Evolutionary conservation across 2,797 vertebrate genomes (phyloP).

Genomic region (Anguilla obscura): DNA sequence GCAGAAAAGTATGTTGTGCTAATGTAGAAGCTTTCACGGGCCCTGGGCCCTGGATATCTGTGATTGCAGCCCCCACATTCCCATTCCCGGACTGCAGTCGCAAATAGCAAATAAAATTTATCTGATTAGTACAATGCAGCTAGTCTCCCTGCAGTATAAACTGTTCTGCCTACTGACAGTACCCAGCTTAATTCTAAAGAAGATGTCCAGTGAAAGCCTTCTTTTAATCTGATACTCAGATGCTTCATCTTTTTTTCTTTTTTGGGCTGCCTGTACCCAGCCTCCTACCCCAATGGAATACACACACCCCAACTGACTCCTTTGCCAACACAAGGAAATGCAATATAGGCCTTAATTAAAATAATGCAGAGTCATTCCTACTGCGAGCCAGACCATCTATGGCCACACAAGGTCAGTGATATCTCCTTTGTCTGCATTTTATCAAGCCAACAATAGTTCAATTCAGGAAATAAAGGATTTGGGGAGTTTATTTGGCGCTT

Average conservation of each 20-base stretch:
- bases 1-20: no score
- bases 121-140: not conserved
- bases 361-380: constrained; percentile 66
- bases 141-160: not conserved
- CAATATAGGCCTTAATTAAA: constrained; percentile 48
- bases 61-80: no score
- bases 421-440: constrained; percentile 38
- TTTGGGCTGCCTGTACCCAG: not conserved
- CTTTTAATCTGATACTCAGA: not conserved
- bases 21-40: no score
- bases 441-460: constrained; percentile 22
- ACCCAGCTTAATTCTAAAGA: not conserved
- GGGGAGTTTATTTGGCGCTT: not conserved
- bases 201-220: not conserved
- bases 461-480: not conserved
- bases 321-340: constrained; percentile 42
- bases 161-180: not conserved
- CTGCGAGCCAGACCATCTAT: constrained; percentile 56
- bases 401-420: constrained; percentile 65
- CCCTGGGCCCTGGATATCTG: no score
- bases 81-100: no score
- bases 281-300: not conserved
- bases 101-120: no score
- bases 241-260: not conserved
- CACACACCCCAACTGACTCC: not conserved